Conservation (phyloP, 2,797 vertebrate species). For the Paramormyrops hopkinsi region DNA sequence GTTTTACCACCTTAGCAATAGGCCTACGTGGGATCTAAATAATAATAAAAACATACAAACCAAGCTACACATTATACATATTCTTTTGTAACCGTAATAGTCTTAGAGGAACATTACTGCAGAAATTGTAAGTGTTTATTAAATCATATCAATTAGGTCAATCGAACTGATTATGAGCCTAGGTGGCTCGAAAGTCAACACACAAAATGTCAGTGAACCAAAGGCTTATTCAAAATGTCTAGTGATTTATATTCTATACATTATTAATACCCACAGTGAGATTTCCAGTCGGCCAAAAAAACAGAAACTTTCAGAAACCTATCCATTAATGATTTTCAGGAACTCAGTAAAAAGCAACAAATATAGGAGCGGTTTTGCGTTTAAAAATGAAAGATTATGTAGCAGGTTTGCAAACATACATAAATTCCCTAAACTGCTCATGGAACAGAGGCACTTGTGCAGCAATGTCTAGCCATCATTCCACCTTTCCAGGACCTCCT, state of each 20-base stretch:
- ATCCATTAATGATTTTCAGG: neutral
- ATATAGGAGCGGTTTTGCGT: neutral
- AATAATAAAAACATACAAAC: neutral
- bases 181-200: neutral
- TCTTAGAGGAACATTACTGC: neutral
- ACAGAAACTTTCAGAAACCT: neutral
- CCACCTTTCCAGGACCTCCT: neutral
- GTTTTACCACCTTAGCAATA: neutral
- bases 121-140: neutral
- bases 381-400: neutral
- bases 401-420: neutral
- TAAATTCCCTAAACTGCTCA: neutral
- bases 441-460: neutral
- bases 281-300: neutral
- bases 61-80: neutral
- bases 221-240: neutral
- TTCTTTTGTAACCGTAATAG: neutral
- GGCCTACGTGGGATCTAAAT: neutral
- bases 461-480: neutral
- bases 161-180: neutral
- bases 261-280: neutral
- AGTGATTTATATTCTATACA: neutral
- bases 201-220: neutral
- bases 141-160: neutral
- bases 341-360: neutral